A percentile compares a stretch with the other conserved stretches of the same genome.
Evolutionary conservation across 2,888 invertebrate genomes (phyloP).

Genomic region (Drosophila multiciliata): DNA sequence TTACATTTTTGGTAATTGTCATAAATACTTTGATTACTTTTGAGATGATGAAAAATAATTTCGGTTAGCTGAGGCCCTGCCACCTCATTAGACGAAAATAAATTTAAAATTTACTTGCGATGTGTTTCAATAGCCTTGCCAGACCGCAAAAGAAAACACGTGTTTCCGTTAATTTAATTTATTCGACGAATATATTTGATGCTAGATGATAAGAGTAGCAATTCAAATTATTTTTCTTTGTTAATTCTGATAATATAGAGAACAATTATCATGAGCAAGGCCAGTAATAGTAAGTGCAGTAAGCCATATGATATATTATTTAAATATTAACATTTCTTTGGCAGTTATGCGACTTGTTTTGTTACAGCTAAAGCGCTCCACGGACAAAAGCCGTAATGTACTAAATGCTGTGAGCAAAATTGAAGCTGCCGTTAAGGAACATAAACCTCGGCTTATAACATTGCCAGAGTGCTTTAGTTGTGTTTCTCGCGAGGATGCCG

Average conservation of each 20-base stretch:
- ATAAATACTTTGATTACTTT: not conserved
- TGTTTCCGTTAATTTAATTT: not conserved
- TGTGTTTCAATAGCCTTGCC: not conserved
- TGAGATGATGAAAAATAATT: not conserved
- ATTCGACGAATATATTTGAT: no score
- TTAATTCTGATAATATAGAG: not conserved
- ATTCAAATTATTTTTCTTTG: not conserved
- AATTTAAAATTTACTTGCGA: not conserved
- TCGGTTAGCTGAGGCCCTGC: slow-evolving; percentile 18
- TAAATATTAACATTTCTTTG: not conserved
- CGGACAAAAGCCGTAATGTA: slow-evolving; percentile 91
- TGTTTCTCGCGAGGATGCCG: slow-evolving; percentile 95
- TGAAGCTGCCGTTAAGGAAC: slow-evolving; percentile 86
- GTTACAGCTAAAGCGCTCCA: slow-evolving; percentile 92
- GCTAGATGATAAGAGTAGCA: not conserved
- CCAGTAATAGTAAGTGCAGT: slow-evolving; percentile 55
- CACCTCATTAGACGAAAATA: slow-evolving; percentile 3
- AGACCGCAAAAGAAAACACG: not conserved
- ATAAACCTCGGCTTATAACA: slow-evolving; percentile 88
- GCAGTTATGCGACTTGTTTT: slow-evolving; percentile 88
- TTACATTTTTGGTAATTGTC: slow-evolving; percentile 41
- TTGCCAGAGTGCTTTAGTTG: slow-evolving; percentile 97
- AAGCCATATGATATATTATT: not conserved
- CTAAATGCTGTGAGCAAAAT: slow-evolving; percentile 90
- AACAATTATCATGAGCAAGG: slow-evolving; percentile 46